phyloP scores from a whole-genome alignment of 2,888 invertebrate species.

The Acanthosepion lycidas region DNA sequence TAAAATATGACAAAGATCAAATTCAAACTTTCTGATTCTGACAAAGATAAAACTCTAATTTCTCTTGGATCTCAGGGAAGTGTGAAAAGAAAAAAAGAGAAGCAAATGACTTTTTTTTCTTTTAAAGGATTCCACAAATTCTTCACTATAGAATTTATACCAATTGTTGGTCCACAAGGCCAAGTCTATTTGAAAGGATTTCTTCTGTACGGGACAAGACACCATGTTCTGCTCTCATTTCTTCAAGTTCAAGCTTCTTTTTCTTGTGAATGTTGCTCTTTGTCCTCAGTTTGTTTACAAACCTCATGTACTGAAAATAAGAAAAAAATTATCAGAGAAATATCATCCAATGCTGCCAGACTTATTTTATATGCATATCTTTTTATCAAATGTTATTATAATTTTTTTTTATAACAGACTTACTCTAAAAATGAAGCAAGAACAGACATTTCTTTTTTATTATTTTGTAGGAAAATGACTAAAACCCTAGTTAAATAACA shows the following conservation, averaged over 20 bases:
- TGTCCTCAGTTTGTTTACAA: constrained; percentile 86
- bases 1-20: background rate
- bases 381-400: too few relatives aligned
- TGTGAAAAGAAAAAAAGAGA: background rate
- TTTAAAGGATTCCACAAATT: background rate
- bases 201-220: constrained; percentile 85
- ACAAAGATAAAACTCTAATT: background rate
- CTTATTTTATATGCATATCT: too few relatives aligned
- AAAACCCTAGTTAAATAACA: too few relatives aligned
- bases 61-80: background rate
- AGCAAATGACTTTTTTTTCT: background rate
- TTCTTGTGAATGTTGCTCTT: constrained; percentile 88
- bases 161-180: constrained; percentile 78
- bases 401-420: too few relatives aligned
- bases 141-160: constrained; percentile 68
- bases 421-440: too few relatives aligned
- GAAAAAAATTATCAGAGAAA: background rate
- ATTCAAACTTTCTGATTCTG: background rate
- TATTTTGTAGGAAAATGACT: too few relatives aligned
- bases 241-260: constrained; percentile 84
- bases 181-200: constrained; percentile 79
- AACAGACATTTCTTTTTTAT: too few relatives aligned
- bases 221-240: constrained; percentile 84
- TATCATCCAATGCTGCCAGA: too few relatives aligned
- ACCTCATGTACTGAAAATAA: constrained; percentile 83